Base-by-base conservation (phyloP, 2,888 invertebrate genomes). In the Pseudanteris insignis region DNA sequence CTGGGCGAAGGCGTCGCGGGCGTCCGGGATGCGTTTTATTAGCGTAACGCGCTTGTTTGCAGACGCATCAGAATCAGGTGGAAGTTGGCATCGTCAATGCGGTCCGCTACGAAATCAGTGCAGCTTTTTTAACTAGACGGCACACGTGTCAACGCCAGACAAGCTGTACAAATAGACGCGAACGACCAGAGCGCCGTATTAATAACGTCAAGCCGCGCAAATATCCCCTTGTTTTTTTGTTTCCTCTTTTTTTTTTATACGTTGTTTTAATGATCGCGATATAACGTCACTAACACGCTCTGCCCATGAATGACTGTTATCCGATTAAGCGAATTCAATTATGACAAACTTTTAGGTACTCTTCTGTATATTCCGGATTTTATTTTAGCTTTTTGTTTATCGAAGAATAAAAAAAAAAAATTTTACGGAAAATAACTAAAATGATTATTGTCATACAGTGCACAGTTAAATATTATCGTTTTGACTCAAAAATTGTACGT, bases 121-220 rank as follows among this genome's bases (percentile, higher is more conserved):
- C 58, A 36, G 37, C 47, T 26, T 30, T 40, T 53, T 51, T 59
- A 46, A 53, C 47, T 47, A 53, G 37, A 53, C 47, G 38, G 36
- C 40, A 53, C 60, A 60, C 60, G 60, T 60, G 60, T 60, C 60
- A 54, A 54, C 60, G 48, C 37, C 60, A 60, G 60, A 44, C 61
- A 54, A 55, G 61, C 61, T 54, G 48, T 47, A 12, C 48, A 61
- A 61, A n/a, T n/a, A n/a, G n/a, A n/a, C n/a, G n/a, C n/a, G n/a
- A n/a, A 54, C 38, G 48, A 41, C 41, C 34, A 36, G 47, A 41
- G 29, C 47, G 9, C 15, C 46, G 38, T 48, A 58, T 38, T 59
- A n/a, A 51, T 53, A 53, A 43, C 43, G 41, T 9, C 32, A 15
- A 25, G 33, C 40, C 40, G 24, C 48, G 43, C 43, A 54, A 61